Evolutionary conservation across 2,113 vertebrate genomes (phyloP), one percentile per base, ranked within the genome.

Genomic region (Rhea americana): DNA sequence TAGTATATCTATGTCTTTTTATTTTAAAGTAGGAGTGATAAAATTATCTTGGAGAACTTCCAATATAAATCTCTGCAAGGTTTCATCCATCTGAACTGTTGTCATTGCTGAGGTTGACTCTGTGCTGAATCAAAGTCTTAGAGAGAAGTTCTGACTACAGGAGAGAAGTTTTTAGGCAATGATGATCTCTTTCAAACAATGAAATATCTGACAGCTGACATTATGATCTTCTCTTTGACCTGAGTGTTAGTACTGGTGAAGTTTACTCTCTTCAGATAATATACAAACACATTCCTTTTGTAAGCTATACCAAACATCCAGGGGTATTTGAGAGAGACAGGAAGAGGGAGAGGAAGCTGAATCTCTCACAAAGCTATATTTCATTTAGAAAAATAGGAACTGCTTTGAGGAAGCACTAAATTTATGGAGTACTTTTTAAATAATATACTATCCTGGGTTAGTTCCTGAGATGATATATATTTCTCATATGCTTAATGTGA

Each of bases 401-500:
- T 56, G 22, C 21, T 13, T 67, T 21, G 39, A 5, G 50, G 79
- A 90, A 37, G 17, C 12, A 67, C 2, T 37, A 73, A 21, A 92
- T 91, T 93, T 91, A 80, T 79, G 48, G 48, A 48, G 12, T 26
- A 50, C 32, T 56, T 13, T 91, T 70, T 86, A 92, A 92, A 78
- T 87, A 94, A 84, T 71, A 74, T 51, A 35, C 77, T 82, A 71
- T 51, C 32, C 79, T 78, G 74, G 5, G 7, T 82, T 95, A 51
- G 39, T n/a, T 91, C 13, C 39, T 94, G 53, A 82, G 76, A 26
- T 77, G 39, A 45, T 73, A 51, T 48, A 47, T 51, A 68, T 79
- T 88, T 93, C 87, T 87, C 11, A 79, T 81, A 55, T n/a, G 37
- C 20, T 90, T 93, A 83, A 62, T 53, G 30, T 87, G 58, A 94